phyloP scores from a whole-genome alignment of 2,797 vertebrate species.

The Oceanodroma leucorhoa region DNA sequence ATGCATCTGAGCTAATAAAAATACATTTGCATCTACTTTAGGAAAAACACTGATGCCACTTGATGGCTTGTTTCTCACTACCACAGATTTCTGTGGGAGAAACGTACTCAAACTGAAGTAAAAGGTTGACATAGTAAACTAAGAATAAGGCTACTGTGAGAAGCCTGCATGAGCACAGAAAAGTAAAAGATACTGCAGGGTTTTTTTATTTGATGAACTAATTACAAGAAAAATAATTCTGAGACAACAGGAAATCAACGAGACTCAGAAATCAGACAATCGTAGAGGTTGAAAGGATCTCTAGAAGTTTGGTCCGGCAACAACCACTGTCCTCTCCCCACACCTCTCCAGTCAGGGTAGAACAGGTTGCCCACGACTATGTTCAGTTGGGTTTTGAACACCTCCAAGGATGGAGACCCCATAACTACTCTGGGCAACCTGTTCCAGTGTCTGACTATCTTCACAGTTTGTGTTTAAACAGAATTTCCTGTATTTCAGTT shows the following conservation, averaged over 20 bases:
- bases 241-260: not conserved
- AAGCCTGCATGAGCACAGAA: not conserved
- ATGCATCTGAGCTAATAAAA: not conserved
- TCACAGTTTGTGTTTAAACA: not conserved
- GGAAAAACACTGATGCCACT: not conserved
- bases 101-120: not conserved
- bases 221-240: not conserved
- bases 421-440: not conserved
- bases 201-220: not conserved
- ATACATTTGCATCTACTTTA: not conserved
- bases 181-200: not conserved
- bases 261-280: not conserved
- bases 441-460: not conserved
- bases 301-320: not conserved
- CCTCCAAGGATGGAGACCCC: not conserved
- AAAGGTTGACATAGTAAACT: not conserved
- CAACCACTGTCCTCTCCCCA: fast-evolving
- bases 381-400: not conserved
- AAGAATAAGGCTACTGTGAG: not conserved
- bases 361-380: not conserved
- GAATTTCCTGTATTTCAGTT: not conserved
- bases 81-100: not conserved
- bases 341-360: not conserved
- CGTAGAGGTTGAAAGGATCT: not conserved
- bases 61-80: not conserved